Evolutionary conservation across 2,888 invertebrate species (phyloP).

Genomic region (Synergus japonicus): DNA sequence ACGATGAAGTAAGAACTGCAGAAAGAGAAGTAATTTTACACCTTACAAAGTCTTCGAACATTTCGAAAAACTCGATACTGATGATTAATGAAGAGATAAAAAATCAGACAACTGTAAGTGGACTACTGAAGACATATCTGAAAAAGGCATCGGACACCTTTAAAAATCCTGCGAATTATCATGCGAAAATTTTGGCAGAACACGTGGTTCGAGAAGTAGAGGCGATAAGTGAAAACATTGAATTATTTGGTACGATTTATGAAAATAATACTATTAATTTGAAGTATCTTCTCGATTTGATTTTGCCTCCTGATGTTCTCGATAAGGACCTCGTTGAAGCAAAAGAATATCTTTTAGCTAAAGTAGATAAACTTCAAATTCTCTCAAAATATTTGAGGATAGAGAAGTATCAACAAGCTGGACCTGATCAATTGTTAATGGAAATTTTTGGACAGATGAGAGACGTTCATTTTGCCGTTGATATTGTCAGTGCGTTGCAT

Average conservation of each 20-base stretch:
- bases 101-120: slow-evolving; percentile 45
- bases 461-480: slow-evolving; percentile 57
- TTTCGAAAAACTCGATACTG: slow-evolving; percentile 1
- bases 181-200: slow-evolving; percentile 51
- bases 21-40: slow-evolving; percentile 53
- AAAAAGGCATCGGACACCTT: not conserved
- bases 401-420: slow-evolving; percentile 58
- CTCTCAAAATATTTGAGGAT: slow-evolving; percentile 53
- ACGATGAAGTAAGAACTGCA: slow-evolving; percentile 56
- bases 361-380: slow-evolving; percentile 49
- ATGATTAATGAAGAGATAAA: slow-evolving; percentile 1
- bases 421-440: slow-evolving; percentile 59
- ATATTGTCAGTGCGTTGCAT: slow-evolving; percentile 54
- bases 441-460: slow-evolving; percentile 59
- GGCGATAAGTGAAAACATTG: slow-evolving; percentile 59
- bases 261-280: slow-evolving; percentile 59
- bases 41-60: not conserved
- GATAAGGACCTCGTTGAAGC: slow-evolving; percentile 59
- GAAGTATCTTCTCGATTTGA: slow-evolving; percentile 59
- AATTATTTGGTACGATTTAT: slow-evolving; percentile 58
- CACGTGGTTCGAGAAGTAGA: slow-evolving; percentile 56
- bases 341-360: slow-evolving; percentile 54
- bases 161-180: not conserved
- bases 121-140: slow-evolving; percentile 53
- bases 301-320: slow-evolving; percentile 58